Evolutionary conservation across 2,797 vertebrate genomes (phyloP), one percentile per base, ranked within the genome.

Genomic region (Macroramphosus scolopax): DNA sequence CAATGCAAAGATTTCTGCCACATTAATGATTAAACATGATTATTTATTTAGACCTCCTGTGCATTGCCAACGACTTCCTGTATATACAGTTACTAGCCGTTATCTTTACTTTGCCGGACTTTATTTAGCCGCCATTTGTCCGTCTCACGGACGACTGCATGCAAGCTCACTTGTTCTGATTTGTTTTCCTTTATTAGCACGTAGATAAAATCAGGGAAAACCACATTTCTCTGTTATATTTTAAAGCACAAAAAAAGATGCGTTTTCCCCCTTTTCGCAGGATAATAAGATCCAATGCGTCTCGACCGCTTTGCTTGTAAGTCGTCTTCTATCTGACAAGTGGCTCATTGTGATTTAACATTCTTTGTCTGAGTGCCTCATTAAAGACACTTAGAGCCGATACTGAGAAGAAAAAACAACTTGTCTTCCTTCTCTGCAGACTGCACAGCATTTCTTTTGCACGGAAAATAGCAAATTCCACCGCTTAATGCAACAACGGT

Each of bases 341-440:
- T 9, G 58, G 17, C 51, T 76, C 10, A 18, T 41, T 58, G 61
- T 61, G 43, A 58, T 72, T 37, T 49, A 54, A 66, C 60, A 43
- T 51, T 75, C 49, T 37, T 43, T 8, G 10, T 25, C 49, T 35
- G 46, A 61, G 47, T 60, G 36, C 52, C 47, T 75, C 71, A 68
- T 78, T 78, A 75, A 72, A 75, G 50, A 59, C 55, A 70, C 50
- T 72, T 48, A 65, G 31, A 64, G 53, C 60, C 56, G 42, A 40
- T 33, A 39, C 24, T 14, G 17, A 40, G 29, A 50, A 34, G 18
- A 59, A 58, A 38, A 64, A 40, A 24, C 32, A 25, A 58, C 44
- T 4, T 8, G 9, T 22, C n/a, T 45, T 15, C 31, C 14, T 40
- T 25, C 32, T 17, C 16, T 41, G 1, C 15, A 22, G n/a, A n/a